phyloP scores from a whole-genome alignment of 2,888 invertebrate genomes.

The Cheilosia soror region DNA sequence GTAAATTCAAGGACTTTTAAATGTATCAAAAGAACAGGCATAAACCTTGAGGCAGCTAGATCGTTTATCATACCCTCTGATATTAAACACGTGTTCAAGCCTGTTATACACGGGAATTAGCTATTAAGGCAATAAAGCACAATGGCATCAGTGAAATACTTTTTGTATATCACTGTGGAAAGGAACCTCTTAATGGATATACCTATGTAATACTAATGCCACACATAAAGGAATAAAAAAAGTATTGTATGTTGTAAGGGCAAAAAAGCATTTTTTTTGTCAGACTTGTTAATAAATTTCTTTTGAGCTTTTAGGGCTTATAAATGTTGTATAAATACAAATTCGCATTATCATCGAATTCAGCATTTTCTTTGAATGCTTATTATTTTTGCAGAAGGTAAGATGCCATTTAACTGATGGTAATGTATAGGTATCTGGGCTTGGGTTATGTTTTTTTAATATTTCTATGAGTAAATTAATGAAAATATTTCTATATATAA shows the following conservation, averaged over 20 bases:
- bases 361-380: slow-evolving; percentile 19
- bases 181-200: slow-evolving; percentile 11
- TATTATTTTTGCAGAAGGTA: neutral
- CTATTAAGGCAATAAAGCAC: slow-evolving; percentile 48
- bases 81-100: slow-evolving; percentile 4
- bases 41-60: slow-evolving; percentile 3
- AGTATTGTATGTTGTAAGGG: neutral
- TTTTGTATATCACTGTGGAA: slow-evolving; percentile 1
- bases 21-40: neutral
- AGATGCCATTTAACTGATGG: slow-evolving; percentile 10
- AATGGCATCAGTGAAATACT: slow-evolving; percentile 18
- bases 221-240: neutral
- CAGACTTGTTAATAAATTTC: neutral
- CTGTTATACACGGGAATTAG: neutral
- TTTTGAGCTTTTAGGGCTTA: slow-evolving; percentile 26
- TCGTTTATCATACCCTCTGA: slow-evolving; percentile 17
- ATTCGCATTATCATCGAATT: slow-evolving; percentile 47
- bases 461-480: too few species aligned
- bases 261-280: slow-evolving; percentile 6
- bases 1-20: neutral
- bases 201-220: neutral
- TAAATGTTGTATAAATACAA: slow-evolving; percentile 36
- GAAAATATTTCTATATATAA: too few species aligned
- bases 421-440: neutral
- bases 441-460: too few species aligned